These are phyloP conservation scores for Acanthoscelides obtectus DNA, from an alignment of 2,888 invertebrate species.

Conservation along the genomic window DNA sequence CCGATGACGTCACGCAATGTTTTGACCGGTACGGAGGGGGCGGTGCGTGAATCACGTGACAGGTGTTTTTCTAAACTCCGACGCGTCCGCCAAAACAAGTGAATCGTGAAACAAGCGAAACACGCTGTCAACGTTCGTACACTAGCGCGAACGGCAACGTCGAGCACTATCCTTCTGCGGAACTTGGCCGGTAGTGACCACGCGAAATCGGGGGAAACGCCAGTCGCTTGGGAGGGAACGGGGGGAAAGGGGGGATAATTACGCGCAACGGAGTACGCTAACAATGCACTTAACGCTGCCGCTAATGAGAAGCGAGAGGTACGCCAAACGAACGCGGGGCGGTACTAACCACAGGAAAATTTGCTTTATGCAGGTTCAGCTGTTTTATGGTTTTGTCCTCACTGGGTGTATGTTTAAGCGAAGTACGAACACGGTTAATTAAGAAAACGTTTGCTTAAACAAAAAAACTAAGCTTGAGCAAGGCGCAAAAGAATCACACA, in stretches of 20 bases:
- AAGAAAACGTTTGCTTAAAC: too few species aligned
- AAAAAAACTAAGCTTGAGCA: too few species aligned
- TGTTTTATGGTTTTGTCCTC: background rate
- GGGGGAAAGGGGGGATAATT: conserved; percentile 32
- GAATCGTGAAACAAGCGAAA: conserved; percentile 24
- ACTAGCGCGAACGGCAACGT: conserved; percentile 10
- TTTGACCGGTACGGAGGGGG: background rate
- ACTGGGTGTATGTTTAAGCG: too few species aligned
- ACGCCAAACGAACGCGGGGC: conserved; percentile 22
- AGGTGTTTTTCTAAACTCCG: conserved; percentile 27
- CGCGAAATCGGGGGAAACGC: conserved; percentile 43
- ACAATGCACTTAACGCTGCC: conserved; percentile 45
- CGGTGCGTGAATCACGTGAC: conserved; percentile 26
- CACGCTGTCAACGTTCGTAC: conserved; percentile 31
- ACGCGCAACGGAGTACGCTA: conserved; percentile 42
- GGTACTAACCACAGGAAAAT: conserved; percentile 14
- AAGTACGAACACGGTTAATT: too few species aligned
- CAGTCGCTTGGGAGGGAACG: conserved; percentile 24
- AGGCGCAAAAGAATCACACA: too few species aligned
- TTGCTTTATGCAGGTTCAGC: background rate
- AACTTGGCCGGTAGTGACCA: conserved; percentile 5
- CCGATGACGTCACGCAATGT: background rate
- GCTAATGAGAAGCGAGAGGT: conserved; percentile 34
- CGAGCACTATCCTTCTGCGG: conserved; percentile 28
- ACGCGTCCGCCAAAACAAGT: conserved; percentile 13